Evolutionary conservation across 2,888 invertebrate species (phyloP).

Genomic region (Tuberolachnus salignus): DNA sequence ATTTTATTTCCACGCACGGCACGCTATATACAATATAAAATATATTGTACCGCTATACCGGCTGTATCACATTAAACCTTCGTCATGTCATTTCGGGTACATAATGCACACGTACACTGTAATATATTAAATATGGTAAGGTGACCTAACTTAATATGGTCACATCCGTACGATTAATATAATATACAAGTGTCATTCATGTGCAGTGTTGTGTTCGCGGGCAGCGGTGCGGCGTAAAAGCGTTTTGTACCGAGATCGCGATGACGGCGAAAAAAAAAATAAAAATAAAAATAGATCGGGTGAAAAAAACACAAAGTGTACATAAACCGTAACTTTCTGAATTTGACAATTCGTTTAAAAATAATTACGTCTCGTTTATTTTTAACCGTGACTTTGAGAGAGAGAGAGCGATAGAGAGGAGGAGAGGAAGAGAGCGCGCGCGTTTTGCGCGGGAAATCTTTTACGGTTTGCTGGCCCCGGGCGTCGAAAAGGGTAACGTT

Average conservation of each 20-base stretch:
- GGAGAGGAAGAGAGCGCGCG: background rate
- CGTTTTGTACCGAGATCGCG: no score
- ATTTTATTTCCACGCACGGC: background rate
- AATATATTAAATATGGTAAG: background rate
- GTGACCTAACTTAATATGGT: no score
- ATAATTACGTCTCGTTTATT: conserved; percentile 56
- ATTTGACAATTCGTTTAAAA: conserved; percentile 56
- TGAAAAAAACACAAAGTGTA: conserved; percentile 30
- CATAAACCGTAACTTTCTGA: conserved; percentile 46
- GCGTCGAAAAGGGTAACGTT: conserved; percentile 57
- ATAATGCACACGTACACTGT: background rate
- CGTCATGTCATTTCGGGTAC: no score
- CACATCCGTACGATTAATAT: no score
- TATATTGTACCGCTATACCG: background rate
- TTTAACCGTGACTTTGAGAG: conserved; percentile 26
- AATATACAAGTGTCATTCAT: no score
- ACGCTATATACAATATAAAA: background rate
- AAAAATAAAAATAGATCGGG: conserved; percentile 13
- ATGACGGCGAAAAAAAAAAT: background rate
- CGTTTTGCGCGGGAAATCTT: conserved; percentile 49
- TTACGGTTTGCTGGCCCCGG: conserved; percentile 53
- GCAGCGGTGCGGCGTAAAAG: conserved; percentile 1
- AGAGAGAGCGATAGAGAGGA: background rate
- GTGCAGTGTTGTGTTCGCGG: background rate
- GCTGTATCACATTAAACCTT: background rate